phyloP scores from a whole-genome alignment of 2,113 vertebrate species.

The Amphilophus citrinellus region DNA sequence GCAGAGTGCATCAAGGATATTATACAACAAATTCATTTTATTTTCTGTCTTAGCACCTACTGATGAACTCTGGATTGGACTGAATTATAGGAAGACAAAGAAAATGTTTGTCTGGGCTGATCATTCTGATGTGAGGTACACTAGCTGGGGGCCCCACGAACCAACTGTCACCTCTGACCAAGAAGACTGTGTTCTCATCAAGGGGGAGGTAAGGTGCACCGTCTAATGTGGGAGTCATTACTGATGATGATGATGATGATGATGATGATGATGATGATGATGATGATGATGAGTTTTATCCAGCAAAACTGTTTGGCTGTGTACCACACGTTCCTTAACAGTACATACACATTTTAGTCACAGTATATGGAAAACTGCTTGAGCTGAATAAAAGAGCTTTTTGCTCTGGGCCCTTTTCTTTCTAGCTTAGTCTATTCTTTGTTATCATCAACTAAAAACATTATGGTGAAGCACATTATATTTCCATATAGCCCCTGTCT shows the following conservation, averaged over 20 bases:
- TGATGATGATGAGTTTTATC: fast-evolving
- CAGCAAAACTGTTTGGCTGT: not conserved
- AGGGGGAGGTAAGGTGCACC: conserved; percentile 82
- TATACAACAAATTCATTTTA: not conserved
- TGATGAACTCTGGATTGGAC: conserved; percentile 92
- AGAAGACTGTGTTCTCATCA: conserved; percentile 91
- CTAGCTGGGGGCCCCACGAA: conserved; percentile 86
- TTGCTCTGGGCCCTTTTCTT: not conserved
- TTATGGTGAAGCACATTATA: too few species aligned
- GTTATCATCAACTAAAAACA: too few species aligned
- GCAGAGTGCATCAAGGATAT: not conserved
- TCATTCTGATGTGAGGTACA: conserved; percentile 85
- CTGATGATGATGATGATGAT: not conserved
- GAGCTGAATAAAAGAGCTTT: too few species aligned
- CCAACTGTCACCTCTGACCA: conserved; percentile 78
- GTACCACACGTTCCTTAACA: not conserved
- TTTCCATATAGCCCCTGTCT: not conserved
- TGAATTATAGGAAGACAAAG: conserved; percentile 89
- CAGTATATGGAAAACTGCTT: not conserved
- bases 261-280: too few species aligned
- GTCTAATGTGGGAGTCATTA: not conserved
- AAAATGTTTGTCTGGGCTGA: conserved; percentile 95
- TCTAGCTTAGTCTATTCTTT: too few species aligned
- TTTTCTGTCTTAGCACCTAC: conserved; percentile 74
- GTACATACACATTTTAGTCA: not conserved